phyloP scores from a whole-genome alignment of 2,797 vertebrate species.

The Karalla daura region DNA sequence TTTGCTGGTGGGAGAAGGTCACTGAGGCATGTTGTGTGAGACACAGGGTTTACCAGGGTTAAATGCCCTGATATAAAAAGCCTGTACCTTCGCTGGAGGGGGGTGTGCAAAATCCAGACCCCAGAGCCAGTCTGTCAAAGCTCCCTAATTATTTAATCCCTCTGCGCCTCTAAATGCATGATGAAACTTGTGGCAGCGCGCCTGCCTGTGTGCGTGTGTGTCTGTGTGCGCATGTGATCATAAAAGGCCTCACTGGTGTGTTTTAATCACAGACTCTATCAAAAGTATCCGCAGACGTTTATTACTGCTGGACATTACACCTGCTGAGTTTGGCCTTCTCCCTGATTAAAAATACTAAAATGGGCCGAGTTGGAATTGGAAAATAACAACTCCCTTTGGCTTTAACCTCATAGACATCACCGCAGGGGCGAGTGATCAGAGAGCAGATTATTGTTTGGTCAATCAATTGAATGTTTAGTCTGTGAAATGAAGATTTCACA shows the following conservation, averaged over 20 bases:
- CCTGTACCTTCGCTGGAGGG: constrained; percentile 53
- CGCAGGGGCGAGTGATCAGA: background rate
- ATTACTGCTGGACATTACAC: constrained; percentile 24
- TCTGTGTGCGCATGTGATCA: constrained; percentile 28
- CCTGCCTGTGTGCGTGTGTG: constrained; percentile 22
- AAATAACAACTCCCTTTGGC: background rate
- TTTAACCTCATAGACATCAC: background rate
- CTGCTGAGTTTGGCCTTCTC: constrained; percentile 33
- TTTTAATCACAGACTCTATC: constrained; percentile 46
- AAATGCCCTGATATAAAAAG: constrained; percentile 74
- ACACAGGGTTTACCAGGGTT: constrained; percentile 54
- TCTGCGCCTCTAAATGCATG: constrained; percentile 71
- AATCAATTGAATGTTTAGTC: background rate
- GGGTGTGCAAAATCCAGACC: constrained; percentile 61
- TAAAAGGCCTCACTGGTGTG: constrained; percentile 18
- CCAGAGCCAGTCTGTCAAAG: constrained; percentile 64
- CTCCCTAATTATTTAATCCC: constrained; percentile 80
- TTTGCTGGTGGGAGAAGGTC: constrained; percentile 48
- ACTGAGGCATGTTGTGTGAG: constrained; percentile 35
- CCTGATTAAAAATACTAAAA: constrained; percentile 6
- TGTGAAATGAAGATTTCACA: background rate
- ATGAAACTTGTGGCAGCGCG: constrained; percentile 56
- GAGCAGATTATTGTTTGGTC: background rate
- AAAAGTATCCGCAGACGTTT: constrained; percentile 16
- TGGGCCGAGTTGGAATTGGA: background rate